Percentiles rank a stretch among this genome's conserved stretches.
Conservation (phyloP, 2,113 vertebrate genomes). For the Lycocorax pyrrhopterus region DNA sequence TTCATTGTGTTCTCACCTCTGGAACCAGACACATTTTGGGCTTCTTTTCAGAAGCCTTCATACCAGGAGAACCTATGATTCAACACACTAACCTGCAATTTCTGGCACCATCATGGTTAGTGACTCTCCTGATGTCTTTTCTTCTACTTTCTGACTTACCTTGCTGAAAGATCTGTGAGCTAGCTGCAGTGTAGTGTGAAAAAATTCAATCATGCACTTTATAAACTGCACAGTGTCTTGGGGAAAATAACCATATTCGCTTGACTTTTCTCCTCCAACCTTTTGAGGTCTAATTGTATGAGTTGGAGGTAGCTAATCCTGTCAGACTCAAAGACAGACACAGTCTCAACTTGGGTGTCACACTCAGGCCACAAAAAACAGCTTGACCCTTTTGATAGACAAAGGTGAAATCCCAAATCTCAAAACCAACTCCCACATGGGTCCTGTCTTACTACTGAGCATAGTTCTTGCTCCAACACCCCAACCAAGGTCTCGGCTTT, state of each 20-base stretch:
- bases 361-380: neutral
- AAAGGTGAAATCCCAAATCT: neutral
- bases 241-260: neutral
- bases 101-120: neutral
- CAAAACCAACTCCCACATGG: accelerated
- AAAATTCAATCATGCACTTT: neutral
- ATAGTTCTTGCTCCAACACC: neutral
- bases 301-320: neutral
- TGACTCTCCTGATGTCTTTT: neutral
- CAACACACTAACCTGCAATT: neutral
- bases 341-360: neutral
- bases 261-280: neutral
- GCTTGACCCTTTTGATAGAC: neutral
- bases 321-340: neutral
- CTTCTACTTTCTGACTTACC: neutral
- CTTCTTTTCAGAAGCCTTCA: accelerated
- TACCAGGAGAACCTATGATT: neutral
- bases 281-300: neutral
- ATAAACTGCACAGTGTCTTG: neutral
- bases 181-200: neutral
- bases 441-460: neutral
- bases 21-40: neutral
- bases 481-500: neutral
- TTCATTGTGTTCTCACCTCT: neutral
- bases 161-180: neutral